These are phyloP conservation scores for Delia radicum DNA, from an alignment of 1,140 invertebrate species.

Conservation along the genomic window DNA sequence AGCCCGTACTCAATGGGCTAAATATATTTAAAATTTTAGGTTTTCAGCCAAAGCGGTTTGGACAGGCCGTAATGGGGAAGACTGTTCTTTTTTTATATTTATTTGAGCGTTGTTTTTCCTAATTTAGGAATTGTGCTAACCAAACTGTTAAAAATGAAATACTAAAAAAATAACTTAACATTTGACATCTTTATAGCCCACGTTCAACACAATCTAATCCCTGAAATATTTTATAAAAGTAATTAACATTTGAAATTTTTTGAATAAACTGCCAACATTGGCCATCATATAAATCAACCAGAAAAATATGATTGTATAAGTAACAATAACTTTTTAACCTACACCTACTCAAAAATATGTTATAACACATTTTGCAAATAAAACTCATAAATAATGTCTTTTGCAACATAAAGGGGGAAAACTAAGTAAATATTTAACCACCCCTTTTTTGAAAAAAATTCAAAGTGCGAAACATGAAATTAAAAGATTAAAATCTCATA, in stretches of 20 bases:
- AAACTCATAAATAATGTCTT: background rate
- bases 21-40: no score
- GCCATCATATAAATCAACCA: background rate
- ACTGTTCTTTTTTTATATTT: no score
- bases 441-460: background rate
- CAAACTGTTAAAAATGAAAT: no score
- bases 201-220: background rate
- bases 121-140: no score
- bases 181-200: no score
- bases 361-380: background rate
- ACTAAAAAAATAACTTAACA: no score
- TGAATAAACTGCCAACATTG: background rate
- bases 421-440: background rate
- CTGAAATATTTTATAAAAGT: background rate
- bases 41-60: no score
- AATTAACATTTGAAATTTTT: background rate
- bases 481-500: conserved; percentile 12
- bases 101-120: no score
- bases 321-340: background rate
- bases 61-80: no score
- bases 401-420: background rate
- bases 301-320: no score
- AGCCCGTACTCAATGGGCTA: no score
- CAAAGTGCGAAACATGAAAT: conserved; percentile 19
- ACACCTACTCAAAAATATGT: background rate